Percentiles rank a stretch among this genome's conserved stretches.
Conservation (phyloP, 1,140 invertebrate genomes). For the Drosophila tristis region DNA sequence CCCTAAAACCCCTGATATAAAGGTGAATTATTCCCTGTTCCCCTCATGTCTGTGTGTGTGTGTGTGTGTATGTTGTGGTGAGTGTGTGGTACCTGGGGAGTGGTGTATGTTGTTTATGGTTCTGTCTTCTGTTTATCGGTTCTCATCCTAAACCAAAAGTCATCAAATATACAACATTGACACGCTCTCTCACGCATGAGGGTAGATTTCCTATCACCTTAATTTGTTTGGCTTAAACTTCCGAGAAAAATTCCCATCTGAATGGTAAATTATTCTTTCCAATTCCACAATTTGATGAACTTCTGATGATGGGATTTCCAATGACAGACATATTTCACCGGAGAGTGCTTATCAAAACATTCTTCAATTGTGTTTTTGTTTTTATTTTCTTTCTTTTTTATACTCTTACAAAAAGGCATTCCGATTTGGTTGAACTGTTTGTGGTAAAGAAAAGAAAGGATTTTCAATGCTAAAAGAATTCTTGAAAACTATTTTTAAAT, state of each 20-base stretch:
- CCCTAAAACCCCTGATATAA: not conserved
- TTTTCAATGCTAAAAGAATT: too few relatives aligned
- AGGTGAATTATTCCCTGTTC: slow-evolving; percentile 15
- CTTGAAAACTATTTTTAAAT: too few relatives aligned
- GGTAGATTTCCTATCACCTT: slow-evolving; percentile 23
- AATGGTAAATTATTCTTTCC: not conserved
- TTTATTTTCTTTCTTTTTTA: too few relatives aligned
- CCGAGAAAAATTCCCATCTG: not conserved
- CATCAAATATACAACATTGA: slow-evolving; percentile 30
- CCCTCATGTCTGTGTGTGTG: not conserved
- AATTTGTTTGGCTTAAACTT: slow-evolving; percentile 23
- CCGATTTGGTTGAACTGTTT: too few relatives aligned
- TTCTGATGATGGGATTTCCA: too few relatives aligned
- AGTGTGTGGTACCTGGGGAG: slow-evolving; percentile 21
- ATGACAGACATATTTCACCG: too few relatives aligned
- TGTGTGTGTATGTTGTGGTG: not conserved
- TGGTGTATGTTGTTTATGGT: slow-evolving; percentile 40
- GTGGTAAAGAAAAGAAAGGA: too few relatives aligned
- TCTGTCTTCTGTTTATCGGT: slow-evolving; percentile 10
- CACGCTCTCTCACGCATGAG: slow-evolving; percentile 7
- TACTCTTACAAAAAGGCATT: too few relatives aligned
- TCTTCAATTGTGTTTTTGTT: too few relatives aligned
- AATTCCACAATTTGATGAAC: not conserved
- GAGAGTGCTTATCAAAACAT: too few relatives aligned
- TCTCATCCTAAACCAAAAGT: slow-evolving; percentile 40